Evolutionary conservation across 2,113 vertebrate genomes (phyloP).

Genomic region (Syrrhaptes paradoxus): DNA sequence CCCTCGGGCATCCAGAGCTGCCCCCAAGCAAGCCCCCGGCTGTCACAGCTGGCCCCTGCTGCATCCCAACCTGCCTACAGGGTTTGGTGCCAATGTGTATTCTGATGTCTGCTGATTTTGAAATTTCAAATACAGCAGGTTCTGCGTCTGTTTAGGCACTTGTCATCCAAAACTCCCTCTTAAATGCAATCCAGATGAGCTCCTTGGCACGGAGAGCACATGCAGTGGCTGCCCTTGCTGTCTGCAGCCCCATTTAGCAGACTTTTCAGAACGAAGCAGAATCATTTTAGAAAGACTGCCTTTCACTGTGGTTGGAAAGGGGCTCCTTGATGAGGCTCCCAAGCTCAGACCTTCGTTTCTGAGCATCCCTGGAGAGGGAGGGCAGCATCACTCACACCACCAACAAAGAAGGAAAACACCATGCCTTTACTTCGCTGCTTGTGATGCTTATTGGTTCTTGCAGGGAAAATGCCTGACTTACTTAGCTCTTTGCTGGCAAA

Average conservation of each 20-base stretch:
- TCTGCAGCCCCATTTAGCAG: background rate
- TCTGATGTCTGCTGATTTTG: background rate
- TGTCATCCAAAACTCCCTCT: background rate
- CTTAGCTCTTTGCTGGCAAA: background rate
- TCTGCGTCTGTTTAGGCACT: background rate
- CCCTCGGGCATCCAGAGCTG: background rate
- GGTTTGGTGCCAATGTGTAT: background rate
- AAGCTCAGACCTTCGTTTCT: background rate
- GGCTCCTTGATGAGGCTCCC: background rate
- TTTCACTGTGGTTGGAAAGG: background rate
- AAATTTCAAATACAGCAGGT: background rate
- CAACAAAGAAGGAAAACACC: background rate
- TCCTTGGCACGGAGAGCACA: background rate
- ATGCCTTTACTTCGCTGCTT: background rate
- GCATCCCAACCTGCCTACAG: background rate
- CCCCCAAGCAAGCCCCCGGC: background rate
- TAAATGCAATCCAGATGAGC: background rate
- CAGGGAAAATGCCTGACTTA: background rate
- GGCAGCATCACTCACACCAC: background rate
- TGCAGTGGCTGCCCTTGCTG: rapidly evolving
- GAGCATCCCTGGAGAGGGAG: background rate
- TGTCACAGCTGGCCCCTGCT: background rate
- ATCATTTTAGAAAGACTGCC: background rate
- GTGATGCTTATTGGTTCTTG: rapidly evolving
- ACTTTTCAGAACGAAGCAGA: background rate